Evolutionary conservation across 1,140 invertebrate genomes (phyloP).

Genomic region (Rhyacophila brunnea): DNA sequence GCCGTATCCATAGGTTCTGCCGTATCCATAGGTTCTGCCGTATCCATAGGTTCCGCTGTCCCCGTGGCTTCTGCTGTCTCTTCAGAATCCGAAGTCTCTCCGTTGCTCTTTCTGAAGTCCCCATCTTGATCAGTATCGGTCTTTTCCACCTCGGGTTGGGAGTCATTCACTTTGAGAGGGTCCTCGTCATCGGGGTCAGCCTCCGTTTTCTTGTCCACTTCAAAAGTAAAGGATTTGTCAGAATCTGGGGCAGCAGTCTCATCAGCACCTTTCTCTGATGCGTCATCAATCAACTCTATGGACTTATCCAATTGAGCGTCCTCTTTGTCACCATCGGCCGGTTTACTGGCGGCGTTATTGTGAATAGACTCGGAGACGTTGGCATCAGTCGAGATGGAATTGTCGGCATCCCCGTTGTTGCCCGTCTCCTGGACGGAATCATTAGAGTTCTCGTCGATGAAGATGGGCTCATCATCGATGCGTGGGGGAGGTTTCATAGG

Average conservation of each 20-base stretch:
- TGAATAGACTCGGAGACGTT: too few species aligned
- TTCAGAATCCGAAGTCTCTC: background rate
- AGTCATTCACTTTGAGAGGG: background rate
- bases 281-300: background rate
- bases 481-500: background rate
- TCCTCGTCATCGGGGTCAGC: slow-evolving; percentile 10
- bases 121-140: background rate
- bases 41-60: background rate
- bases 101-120: background rate
- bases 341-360: too few species aligned
- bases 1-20: too few species aligned
- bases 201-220: background rate
- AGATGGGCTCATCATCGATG: slow-evolving; percentile 49
- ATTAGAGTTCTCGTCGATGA: slow-evolving; percentile 53
- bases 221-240: background rate
- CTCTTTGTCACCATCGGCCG: too few species aligned
- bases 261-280: background rate
- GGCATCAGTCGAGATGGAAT: background rate
- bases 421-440: slow-evolving; percentile 32
- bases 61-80: background rate
- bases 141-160: background rate
- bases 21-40: too few species aligned
- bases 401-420: background rate
- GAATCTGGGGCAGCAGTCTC: too few species aligned
- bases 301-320: background rate